A percentile compares a stretch with the other conserved stretches of the same genome.
These are phyloP conservation scores for Brachyopa scutellaris DNA, from an alignment of 2,888 invertebrate species.

Conservation along the genomic window DNA sequence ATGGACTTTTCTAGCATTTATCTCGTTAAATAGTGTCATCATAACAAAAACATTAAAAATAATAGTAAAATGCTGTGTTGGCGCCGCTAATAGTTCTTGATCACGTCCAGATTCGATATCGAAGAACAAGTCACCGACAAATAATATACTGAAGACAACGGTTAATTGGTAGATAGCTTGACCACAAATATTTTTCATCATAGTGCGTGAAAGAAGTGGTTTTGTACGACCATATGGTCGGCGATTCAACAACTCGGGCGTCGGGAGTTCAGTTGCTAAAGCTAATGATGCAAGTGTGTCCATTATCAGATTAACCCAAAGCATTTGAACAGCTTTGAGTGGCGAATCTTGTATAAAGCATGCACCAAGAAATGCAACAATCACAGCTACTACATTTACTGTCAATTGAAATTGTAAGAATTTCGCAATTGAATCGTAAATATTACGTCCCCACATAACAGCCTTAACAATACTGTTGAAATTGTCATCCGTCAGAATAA, in stretches of 20 bases:
- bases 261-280: conserved; percentile 97
- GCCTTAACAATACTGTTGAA: conserved; percentile 99
- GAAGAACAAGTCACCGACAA: conserved; percentile 93
- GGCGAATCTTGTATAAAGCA: conserved; percentile 99
- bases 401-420: conserved; percentile 99
- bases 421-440: conserved; percentile 99
- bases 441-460: conserved; percentile 99
- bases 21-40: conserved; percentile 99
- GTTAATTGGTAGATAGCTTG: conserved; percentile 98
- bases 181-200: conserved; percentile 99
- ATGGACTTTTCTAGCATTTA: conserved; percentile 99
- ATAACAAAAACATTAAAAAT: conserved; percentile 99
- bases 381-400: conserved; percentile 99
- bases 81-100: conserved; percentile 89
- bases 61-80: conserved; percentile 98
- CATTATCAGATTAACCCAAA: conserved; percentile 99
- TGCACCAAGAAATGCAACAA: conserved; percentile 99
- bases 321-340: conserved; percentile 99
- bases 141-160: conserved; percentile 96
- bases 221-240: conserved; percentile 99
- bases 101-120: conserved; percentile 96
- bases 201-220: conserved; percentile 97
- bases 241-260: conserved; percentile 93
- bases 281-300: conserved; percentile 98
- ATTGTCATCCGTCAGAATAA: conserved; percentile 99